Evolutionary conservation across 2,113 vertebrate genomes (phyloP), one percentile per base, ranked within the genome.

Genomic region (Stomatorhinus ivindoensis): DNA sequence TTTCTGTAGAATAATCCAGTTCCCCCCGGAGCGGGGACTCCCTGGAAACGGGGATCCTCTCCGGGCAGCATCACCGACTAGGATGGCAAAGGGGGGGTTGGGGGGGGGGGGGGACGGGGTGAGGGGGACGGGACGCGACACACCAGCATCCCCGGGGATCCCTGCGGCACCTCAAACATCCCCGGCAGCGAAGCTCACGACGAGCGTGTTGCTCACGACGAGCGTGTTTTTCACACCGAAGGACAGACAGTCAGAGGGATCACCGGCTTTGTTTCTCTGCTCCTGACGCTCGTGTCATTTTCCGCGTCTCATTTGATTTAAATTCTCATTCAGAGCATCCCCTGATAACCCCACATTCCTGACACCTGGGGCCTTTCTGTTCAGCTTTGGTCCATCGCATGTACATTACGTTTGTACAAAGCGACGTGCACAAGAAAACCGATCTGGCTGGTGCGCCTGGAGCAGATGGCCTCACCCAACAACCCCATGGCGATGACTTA

Each of bases 1-100:
- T 31, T 19, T 39, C n/a, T 9, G 55, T 42, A 92, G 91, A 91
- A 42, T 85, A 35, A 89, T 47, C 35, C 69, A n/a, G 69, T n/a
- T 35, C 31, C n/a, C 53, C 13, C n/a, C 5, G 39, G 73, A 8
- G n/a, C 2, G 39, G 42, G 44, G n/a, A 31, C 8, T 21, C 5
- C 11, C 17, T 51, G 47, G n/a, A 19, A 80, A 80, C 73, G 31
- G 15, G 76, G 13, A 17, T 53, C 82, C 55, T 39, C 50, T 65
- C 11, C 51, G 6, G 89, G 53, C 24, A 65, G 58, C 0, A n/a
- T 21, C 5, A 61, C 5, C 3, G 55, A n/a, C 55, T 9, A 8
- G 19, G 55, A 61, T n/a, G 21, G 21, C 7, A 4, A n/a, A 46
- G 1, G 39, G 10, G 44, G 4, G 44, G 44, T 0, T 44, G 83